Percentiles rank a stretch among this genome's conserved stretches.
These are phyloP conservation scores for Pammene fasciana DNA, from an alignment of 2,888 invertebrate species.

Conservation along the genomic window DNA sequence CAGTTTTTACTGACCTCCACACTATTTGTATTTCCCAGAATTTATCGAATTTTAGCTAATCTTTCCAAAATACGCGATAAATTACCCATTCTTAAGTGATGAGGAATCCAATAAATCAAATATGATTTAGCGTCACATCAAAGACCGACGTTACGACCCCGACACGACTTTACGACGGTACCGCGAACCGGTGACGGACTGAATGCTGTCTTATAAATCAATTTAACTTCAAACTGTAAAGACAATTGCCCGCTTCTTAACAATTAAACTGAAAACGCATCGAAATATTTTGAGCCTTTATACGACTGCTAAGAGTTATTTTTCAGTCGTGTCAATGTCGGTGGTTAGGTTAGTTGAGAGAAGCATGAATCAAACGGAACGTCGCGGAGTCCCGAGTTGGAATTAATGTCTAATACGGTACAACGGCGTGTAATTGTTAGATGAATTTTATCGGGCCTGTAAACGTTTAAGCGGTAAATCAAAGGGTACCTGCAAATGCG, in stretches of 20 bases:
- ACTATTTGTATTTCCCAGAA: too few species aligned
- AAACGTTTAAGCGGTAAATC: conserved; percentile 43
- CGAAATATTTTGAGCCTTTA: conserved; percentile 43
- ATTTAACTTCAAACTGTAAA: conserved; percentile 71
- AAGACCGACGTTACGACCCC: conserved; percentile 61
- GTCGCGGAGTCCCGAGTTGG: conserved; percentile 47
- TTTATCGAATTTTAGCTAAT: conserved; percentile 9
- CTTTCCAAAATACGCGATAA: conserved; percentile 18
- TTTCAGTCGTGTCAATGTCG: not conserved
- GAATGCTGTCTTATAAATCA: conserved; percentile 74
- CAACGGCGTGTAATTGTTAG: conserved; percentile 71
- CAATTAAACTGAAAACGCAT: conserved; percentile 38
- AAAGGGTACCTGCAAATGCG: conserved; percentile 43
- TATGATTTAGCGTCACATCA: conserved; percentile 70
- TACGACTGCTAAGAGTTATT: conserved; percentile 14
- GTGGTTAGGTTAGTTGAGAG: conserved; percentile 28
- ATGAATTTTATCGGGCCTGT: conserved; percentile 62
- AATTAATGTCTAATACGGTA: conserved; percentile 54
- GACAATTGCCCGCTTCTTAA: conserved; percentile 66
- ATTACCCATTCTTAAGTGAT: conserved; percentile 23
- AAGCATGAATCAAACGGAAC: conserved; percentile 47
- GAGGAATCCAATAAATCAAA: conserved; percentile 61
- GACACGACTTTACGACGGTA: conserved; percentile 68
- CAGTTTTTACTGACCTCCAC: too few species aligned
- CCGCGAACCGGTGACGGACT: conserved; percentile 70